Evolutionary conservation across 2,888 invertebrate genomes (phyloP).

Genomic region (Lasioglossum marginatum): DNA sequence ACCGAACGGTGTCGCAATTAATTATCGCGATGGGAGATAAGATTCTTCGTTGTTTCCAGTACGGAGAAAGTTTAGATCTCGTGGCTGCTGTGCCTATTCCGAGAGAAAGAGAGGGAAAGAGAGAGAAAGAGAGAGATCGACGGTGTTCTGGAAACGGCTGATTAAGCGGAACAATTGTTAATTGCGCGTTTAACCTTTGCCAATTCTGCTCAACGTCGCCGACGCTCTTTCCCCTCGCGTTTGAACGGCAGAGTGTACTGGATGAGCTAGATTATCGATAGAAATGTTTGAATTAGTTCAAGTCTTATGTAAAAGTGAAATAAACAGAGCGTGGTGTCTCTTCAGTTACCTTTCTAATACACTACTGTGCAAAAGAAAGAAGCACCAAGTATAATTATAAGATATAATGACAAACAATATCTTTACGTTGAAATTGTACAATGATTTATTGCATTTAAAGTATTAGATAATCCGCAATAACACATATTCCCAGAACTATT

Average conservation of each 20-base stretch:
- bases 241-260: neutral
- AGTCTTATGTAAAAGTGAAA: no score
- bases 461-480: no score
- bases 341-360: neutral
- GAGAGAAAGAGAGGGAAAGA: conserved; percentile 6
- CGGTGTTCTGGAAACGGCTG: conserved; percentile 9
- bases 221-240: neutral
- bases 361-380: no score
- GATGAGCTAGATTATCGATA: neutral
- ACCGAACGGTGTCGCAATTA: conserved; percentile 37
- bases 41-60: conserved; percentile 22
- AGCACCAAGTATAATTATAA: no score
- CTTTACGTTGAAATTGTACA: no score
- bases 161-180: conserved; percentile 66
- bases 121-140: neutral
- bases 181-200: conserved; percentile 74
- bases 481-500: no score
- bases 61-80: conserved; percentile 14
- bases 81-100: conserved; percentile 21
- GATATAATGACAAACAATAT: no score
- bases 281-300: neutral
- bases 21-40: conserved; percentile 42
- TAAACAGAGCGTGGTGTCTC: neutral
- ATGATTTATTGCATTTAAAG: no score
- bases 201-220: conserved; percentile 52